Percentiles rank a stretch among this genome's conserved stretches.
These are phyloP conservation scores for Phenganax subtilis DNA, from an alignment of 92 coral and sea anemone species.

Conservation along the genomic window DNA sequence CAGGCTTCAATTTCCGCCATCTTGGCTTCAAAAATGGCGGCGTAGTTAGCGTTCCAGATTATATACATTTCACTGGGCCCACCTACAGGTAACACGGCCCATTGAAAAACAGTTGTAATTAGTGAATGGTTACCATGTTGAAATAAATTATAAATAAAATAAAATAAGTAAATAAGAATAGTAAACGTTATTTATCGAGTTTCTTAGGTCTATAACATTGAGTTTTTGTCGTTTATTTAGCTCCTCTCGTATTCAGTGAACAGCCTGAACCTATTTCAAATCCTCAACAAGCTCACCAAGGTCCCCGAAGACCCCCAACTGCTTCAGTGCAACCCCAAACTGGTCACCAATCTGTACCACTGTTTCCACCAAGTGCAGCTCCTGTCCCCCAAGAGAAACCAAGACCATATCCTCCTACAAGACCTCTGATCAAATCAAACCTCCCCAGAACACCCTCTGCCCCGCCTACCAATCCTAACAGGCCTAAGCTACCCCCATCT, in stretches of 20 bases:
- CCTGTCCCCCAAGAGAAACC: constrained; percentile 22
- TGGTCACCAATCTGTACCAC: constrained; percentile 34
- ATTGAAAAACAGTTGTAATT: not conserved
- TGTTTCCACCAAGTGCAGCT: constrained; percentile 33
- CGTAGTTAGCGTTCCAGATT: too few relatives aligned
- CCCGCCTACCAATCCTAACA: constrained; percentile 8
- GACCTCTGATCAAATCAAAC: not conserved
- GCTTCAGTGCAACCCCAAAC: constrained; percentile 3
- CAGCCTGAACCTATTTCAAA: not conserved
- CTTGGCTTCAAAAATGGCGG: too few relatives aligned
- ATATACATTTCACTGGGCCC: not conserved
- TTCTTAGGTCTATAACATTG: too few relatives aligned
- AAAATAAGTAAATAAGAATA: too few relatives aligned
- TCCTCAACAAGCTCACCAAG: not conserved
- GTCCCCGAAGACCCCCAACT: not conserved
- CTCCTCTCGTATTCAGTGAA: not conserved
- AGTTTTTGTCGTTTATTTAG: not conserved
- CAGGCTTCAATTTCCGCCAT: too few relatives aligned
- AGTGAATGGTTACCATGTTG: not conserved
- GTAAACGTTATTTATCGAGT: too few relatives aligned
- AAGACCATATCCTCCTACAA: not conserved
- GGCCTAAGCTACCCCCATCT: constrained; percentile 24
- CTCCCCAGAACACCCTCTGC: constrained; percentile 1
- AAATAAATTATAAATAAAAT: too few relatives aligned
- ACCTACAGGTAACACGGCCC: not conserved